Evolutionary conservation across 2,113 vertebrate genomes (phyloP).

Genomic region (Junco hyemalis): DNA sequence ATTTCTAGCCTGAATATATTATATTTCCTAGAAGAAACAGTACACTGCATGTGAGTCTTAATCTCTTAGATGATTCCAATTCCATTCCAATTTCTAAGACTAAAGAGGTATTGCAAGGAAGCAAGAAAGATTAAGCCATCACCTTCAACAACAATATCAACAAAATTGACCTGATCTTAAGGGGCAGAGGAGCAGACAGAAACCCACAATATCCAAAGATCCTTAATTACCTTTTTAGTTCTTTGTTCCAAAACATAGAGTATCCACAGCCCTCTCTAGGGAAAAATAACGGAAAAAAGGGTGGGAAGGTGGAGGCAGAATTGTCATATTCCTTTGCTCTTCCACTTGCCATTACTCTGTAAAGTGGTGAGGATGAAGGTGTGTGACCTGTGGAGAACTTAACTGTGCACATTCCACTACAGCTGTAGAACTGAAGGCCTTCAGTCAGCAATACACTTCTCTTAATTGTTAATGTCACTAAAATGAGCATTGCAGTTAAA

Average conservation of each 20-base stretch:
- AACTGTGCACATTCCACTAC: neutral
- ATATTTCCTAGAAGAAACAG: neutral
- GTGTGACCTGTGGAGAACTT: neutral
- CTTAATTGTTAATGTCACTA: neutral
- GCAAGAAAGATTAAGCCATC: neutral
- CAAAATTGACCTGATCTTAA: neutral
- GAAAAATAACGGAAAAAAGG: neutral
- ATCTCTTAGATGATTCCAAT: neutral
- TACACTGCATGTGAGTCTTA: neutral
- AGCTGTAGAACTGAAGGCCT: neutral
- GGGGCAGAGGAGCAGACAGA: neutral
- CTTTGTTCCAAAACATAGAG: neutral
- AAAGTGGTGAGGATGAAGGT: accelerated
- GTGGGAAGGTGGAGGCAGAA: neutral
- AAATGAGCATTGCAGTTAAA: neutral
- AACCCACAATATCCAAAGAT: neutral
- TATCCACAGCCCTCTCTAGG: neutral
- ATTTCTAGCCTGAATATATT: neutral
- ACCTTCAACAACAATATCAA: neutral
- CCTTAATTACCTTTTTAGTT: neutral
- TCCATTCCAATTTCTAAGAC: neutral
- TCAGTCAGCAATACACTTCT: neutral
- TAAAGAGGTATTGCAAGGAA: neutral
- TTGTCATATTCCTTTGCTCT: neutral
- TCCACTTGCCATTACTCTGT: neutral